A percentile compares a stretch with the other conserved stretches of the same genome.
These are phyloP conservation scores for Drosophila prostipennis DNA, from an alignment of 2,888 invertebrate genomes.

Conservation along the genomic window DNA sequence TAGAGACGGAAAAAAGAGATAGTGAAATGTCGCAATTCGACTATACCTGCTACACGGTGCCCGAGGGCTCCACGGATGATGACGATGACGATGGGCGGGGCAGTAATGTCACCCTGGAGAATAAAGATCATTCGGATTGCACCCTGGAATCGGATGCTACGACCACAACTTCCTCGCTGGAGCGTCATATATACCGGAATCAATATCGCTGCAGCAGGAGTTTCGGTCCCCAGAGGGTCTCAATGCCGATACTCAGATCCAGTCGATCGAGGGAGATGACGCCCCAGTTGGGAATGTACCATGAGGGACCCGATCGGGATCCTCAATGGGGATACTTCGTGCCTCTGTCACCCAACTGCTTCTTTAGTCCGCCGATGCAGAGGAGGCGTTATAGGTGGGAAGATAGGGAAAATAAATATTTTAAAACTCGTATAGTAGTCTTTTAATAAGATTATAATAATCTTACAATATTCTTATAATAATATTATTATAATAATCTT, in stretches of 20 bases:
- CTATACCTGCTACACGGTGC: slow-evolving; percentile 83
- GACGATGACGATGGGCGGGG: slow-evolving; percentile 43
- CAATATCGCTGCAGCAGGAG: slow-evolving; percentile 51
- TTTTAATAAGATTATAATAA: too few relatives aligned
- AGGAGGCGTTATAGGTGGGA: slow-evolving; percentile 79
- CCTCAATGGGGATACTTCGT: slow-evolving; percentile 87
- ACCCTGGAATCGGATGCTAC: slow-evolving; percentile 72
- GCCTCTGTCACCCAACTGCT: slow-evolving; percentile 85
- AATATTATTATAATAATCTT: too few relatives aligned
- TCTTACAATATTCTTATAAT: too few relatives aligned
- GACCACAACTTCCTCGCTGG: slow-evolving; percentile 75
- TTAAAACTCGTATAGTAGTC: too few relatives aligned
- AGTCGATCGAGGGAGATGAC: slow-evolving; percentile 62
- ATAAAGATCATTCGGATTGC: slow-evolving; percentile 59
- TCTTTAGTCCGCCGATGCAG: slow-evolving; percentile 82
- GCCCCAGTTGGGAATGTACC: slow-evolving; percentile 76
- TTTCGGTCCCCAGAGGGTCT: slow-evolving; percentile 66
- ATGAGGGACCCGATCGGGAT: slow-evolving; percentile 62
- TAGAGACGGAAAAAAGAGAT: slow-evolving; percentile 17
- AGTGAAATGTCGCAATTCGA: slow-evolving; percentile 77
- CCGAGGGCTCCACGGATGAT: slow-evolving; percentile 78
- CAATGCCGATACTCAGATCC: slow-evolving; percentile 59
- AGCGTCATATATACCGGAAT: slow-evolving; percentile 66
- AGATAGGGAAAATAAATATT: not conserved
- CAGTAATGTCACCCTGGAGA: slow-evolving; percentile 61